These are phyloP conservation scores for Thumatha senex DNA, from an alignment of 2,888 invertebrate species.

Conservation along the genomic window DNA sequence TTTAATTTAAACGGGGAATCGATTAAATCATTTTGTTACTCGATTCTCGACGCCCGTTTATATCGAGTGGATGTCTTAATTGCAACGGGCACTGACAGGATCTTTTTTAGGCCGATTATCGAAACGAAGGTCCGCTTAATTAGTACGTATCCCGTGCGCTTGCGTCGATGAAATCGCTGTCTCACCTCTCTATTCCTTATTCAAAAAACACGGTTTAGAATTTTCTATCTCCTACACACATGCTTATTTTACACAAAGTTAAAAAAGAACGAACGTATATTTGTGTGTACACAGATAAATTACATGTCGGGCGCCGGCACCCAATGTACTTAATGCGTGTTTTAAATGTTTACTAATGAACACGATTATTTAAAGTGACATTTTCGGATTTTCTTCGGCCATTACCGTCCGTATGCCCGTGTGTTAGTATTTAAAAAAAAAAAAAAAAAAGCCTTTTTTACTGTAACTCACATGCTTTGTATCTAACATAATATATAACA, in stretches of 20 bases:
- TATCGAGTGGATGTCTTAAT: slow-evolving; percentile 66
- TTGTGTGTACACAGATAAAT: slow-evolving; percentile 57
- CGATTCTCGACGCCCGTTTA: slow-evolving; percentile 54
- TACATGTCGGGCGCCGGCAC: slow-evolving; percentile 77
- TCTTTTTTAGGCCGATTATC: slow-evolving; percentile 44
- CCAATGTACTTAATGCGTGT: slow-evolving; percentile 77
- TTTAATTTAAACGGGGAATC: slow-evolving; percentile 55
- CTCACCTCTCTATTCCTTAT: slow-evolving; percentile 72
- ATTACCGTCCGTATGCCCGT: slow-evolving; percentile 29
- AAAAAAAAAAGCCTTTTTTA: too few relatives aligned
- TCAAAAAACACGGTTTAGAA: slow-evolving; percentile 36
- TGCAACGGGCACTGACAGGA: slow-evolving; percentile 50
- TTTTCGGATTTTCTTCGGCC: slow-evolving; percentile 71
- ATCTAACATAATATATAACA: too few relatives aligned
- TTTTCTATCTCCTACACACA: slow-evolving; percentile 43
- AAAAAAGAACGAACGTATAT: slow-evolving; percentile 54
- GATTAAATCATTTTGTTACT: slow-evolving; percentile 60
- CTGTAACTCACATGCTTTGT: too few relatives aligned
- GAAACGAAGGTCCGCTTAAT: slow-evolving; percentile 63
- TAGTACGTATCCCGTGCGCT: slow-evolving; percentile 71
- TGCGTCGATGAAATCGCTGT: slow-evolving; percentile 68
- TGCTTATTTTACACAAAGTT: slow-evolving; percentile 14
- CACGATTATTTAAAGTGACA: slow-evolving; percentile 82
- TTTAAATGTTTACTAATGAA: slow-evolving; percentile 83
- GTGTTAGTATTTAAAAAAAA: too few relatives aligned